Conservation (phyloP, 1,140 invertebrate species). For the Lepidurus apus region DNA sequence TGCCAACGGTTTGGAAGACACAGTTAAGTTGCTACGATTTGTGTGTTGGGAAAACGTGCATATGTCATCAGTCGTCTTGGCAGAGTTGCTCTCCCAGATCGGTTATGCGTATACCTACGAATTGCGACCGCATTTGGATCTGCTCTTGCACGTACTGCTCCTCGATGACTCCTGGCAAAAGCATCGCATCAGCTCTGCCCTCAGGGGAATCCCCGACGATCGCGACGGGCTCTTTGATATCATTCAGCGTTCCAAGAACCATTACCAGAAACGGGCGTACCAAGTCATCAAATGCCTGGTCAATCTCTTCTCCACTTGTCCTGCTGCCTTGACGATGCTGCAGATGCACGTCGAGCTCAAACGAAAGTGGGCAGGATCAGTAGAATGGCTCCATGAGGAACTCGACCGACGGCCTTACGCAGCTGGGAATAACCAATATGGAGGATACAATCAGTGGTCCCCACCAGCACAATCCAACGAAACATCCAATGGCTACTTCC, state of each 20-base stretch:
- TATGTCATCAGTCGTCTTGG: conserved; percentile 79
- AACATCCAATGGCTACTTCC: conserved; percentile 87
- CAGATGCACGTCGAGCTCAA: conserved; percentile 69
- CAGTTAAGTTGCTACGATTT: conserved; percentile 80
- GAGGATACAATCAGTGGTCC: conserved; percentile 84
- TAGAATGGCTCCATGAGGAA: conserved; percentile 93
- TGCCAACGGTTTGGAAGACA: conserved; percentile 83
- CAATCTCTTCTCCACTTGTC: conserved; percentile 77
- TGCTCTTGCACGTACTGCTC: conserved; percentile 76
- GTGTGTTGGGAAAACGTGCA: conserved; percentile 94
- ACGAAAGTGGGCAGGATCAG: conserved; percentile 78
- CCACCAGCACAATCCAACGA: conserved; percentile 91
- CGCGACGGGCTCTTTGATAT: conserved; percentile 89
- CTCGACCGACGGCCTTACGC: conserved; percentile 56
- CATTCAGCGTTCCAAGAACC: conserved; percentile 81
- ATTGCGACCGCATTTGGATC: conserved; percentile 82
- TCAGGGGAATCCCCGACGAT: conserved; percentile 86
- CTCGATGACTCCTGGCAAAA: conserved; percentile 95
- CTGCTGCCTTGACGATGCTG: conserved; percentile 65
- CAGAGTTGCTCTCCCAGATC: conserved; percentile 80
- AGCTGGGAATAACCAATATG: conserved; percentile 39
- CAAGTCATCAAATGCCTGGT: conserved; percentile 96
- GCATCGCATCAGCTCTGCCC: conserved; percentile 83
- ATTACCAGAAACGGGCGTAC: conserved; percentile 94
- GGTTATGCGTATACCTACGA: conserved; percentile 93